Conservation (phyloP, 1,140 invertebrate species). For the Brachionus rubens region DNA sequence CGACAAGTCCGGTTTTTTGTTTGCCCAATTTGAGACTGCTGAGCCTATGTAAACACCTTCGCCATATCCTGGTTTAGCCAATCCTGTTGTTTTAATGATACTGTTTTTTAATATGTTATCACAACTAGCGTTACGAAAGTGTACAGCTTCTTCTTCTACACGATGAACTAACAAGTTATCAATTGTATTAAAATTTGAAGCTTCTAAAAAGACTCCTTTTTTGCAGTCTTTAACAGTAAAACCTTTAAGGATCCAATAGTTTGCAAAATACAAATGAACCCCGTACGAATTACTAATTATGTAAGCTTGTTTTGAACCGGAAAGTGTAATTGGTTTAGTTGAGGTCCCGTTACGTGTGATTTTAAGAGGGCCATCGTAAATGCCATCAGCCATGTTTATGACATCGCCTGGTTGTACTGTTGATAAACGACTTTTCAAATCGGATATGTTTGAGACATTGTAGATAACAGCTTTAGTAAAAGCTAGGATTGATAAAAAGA, state of each 20-base stretch:
- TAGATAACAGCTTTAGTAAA: not conserved
- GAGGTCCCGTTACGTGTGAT: not conserved
- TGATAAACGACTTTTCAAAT: not conserved
- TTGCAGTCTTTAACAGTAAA: not conserved
- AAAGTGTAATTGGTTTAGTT: not conserved
- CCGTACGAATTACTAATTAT: not conserved
- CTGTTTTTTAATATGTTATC: constrained; percentile 2
- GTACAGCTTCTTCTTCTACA: constrained; percentile 23
- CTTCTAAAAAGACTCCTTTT: constrained; percentile 11
- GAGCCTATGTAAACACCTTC: constrained; percentile 23
- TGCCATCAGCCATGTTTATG: not conserved
- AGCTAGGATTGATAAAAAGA: not conserved
- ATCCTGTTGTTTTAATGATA: not conserved
- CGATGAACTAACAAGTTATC: constrained; percentile 13
- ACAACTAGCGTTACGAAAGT: not conserved
- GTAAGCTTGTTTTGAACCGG: not conserved
- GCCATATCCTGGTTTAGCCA: not conserved
- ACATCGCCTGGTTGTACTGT: not conserved
- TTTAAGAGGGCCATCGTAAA: not conserved
- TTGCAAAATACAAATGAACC: not conserved
- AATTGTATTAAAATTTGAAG: constrained; percentile 1
- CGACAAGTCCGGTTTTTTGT: not conserved
- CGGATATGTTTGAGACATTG: not conserved
- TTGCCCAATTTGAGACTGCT: not conserved
- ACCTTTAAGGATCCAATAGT: constrained; percentile 13